phyloP scores from a whole-genome alignment of 2,888 invertebrate species.

The Andrena fulva region DNA sequence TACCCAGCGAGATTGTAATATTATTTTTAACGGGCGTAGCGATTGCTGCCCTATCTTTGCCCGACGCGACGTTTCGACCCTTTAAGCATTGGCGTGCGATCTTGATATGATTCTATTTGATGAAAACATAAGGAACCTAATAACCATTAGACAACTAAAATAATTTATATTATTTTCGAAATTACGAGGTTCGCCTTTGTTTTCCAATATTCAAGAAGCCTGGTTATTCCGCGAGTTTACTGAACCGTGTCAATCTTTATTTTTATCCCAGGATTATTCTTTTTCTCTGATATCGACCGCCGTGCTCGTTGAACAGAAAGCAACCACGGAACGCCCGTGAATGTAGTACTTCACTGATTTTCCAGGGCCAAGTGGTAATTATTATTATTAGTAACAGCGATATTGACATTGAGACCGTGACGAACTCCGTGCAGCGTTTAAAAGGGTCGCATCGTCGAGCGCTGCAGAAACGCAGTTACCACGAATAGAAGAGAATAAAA shows the following conservation, averaged over 20 bases:
- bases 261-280: not conserved
- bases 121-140: not conserved
- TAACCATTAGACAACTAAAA: not conserved
- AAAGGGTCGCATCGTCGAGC: constrained; percentile 32
- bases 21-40: constrained; percentile 10
- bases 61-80: constrained; percentile 14
- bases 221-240: not conserved
- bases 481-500: not conserved
- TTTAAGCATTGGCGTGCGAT: constrained; percentile 23
- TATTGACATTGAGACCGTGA: not conserved
- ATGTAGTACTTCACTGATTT: not conserved
- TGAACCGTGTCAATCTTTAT: not conserved
- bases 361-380: not conserved
- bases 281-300: not conserved
- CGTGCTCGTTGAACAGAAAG: not conserved
- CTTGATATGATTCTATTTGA: not conserved
- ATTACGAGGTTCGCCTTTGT: not conserved
- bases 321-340: not conserved
- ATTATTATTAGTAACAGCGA: constrained; percentile 1
- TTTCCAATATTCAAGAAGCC: not conserved
- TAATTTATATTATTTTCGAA: not conserved
- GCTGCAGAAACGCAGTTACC: constrained; percentile 15
- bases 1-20: constrained; percentile 19
- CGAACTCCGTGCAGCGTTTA: constrained; percentile 19
- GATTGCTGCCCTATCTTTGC: constrained; percentile 38